Percentiles rank a stretch among this genome's conserved stretches.
These are phyloP conservation scores for Eristalinus aeneus DNA, from an alignment of 2,888 invertebrate species.

Conservation along the genomic window DNA sequence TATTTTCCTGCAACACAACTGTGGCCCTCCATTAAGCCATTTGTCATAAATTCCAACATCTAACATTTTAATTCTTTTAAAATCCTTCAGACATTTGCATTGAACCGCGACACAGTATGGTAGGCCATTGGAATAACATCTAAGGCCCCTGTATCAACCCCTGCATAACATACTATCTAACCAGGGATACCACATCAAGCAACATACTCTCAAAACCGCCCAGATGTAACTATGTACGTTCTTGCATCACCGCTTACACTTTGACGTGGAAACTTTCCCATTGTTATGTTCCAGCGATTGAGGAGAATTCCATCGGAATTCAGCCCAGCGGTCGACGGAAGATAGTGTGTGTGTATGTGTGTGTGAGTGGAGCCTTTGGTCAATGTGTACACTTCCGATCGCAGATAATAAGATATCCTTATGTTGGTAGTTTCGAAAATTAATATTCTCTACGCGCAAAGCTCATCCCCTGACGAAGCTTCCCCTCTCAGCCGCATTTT, in stretches of 20 bases:
- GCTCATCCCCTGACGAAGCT: constrained; percentile 21
- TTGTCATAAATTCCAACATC: too few species aligned
- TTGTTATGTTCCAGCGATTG: neutral
- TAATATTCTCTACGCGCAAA: constrained; percentile 59
- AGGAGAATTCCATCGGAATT: neutral
- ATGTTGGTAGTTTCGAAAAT: constrained; percentile 49
- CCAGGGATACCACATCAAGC: neutral
- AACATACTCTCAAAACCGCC: neutral
- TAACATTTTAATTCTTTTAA: too few species aligned
- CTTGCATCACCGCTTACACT: neutral
- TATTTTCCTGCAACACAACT: too few species aligned
- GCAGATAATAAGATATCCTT: constrained; percentile 64
- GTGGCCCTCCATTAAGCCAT: too few species aligned
- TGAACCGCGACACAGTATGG: too few species aligned
- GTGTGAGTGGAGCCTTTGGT: constrained; percentile 40
- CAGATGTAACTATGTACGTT: neutral
- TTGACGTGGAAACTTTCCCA: neutral
- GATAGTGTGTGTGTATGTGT: neutral
- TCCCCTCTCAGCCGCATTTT: constrained; percentile 5
- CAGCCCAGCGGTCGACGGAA: neutral
- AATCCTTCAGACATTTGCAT: too few species aligned
- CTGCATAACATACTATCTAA: neutral
- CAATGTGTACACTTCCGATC: constrained; percentile 64
- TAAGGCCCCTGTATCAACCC: neutral
- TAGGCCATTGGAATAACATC: too few species aligned